These are phyloP conservation scores for Chaenogobius annularis DNA, from an alignment of 2,113 vertebrate genomes.

Conservation along the genomic window DNA sequence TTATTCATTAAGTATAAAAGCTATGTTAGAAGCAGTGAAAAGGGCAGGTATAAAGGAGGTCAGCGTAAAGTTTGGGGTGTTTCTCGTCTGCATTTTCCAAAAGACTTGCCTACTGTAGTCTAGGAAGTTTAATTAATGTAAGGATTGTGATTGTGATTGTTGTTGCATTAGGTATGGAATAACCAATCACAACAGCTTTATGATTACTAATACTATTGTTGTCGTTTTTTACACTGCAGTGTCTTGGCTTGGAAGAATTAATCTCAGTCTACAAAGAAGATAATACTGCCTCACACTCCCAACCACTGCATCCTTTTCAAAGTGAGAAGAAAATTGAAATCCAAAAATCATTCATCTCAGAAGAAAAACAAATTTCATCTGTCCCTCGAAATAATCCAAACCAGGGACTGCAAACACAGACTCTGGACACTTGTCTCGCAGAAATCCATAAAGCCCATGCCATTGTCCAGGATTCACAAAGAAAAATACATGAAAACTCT, in stretches of 20 bases:
- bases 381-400: not conserved
- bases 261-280: slow-evolving; percentile 1
- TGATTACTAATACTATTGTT: not conserved
- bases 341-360: not conserved
- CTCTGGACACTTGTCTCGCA: not conserved
- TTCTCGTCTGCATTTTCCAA: too few species aligned
- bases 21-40: too few species aligned
- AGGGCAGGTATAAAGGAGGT: too few species aligned
- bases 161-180: too few species aligned
- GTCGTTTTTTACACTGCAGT: not conserved
- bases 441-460: not conserved
- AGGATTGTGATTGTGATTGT: too few species aligned
- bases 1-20: too few species aligned
- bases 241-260: not conserved
- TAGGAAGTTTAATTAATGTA: too few species aligned
- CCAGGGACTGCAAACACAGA: not conserved
- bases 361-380: not conserved
- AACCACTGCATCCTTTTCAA: not conserved
- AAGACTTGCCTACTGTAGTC: too few species aligned
- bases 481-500: not conserved
- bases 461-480: not conserved
- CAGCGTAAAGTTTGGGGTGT: too few species aligned
- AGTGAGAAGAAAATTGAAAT: slow-evolving; percentile 6
- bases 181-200: too few species aligned
- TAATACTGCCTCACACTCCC: not conserved